phyloP scores from a whole-genome alignment of 2,797 vertebrate species.

The Mallotus villosus region DNA sequence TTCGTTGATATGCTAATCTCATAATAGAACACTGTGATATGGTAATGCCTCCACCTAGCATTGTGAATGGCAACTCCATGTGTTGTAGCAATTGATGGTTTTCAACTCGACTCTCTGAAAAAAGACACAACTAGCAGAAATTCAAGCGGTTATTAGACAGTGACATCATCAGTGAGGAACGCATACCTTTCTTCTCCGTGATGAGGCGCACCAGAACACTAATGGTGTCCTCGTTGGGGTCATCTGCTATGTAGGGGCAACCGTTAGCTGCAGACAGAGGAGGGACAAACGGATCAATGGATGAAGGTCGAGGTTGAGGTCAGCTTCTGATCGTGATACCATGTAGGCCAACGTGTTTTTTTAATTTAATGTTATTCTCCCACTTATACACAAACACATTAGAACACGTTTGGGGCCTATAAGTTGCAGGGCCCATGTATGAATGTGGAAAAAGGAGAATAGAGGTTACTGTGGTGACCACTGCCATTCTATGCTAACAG shows the following conservation, averaged over 20 bases:
- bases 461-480: slow-evolving; percentile 61
- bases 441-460: slow-evolving; percentile 56
- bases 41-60: too few species aligned
- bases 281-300: not conserved
- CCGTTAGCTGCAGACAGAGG: slow-evolving; percentile 54
- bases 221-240: slow-evolving; percentile 93
- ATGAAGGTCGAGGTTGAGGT: not conserved
- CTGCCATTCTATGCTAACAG: slow-evolving; percentile 51
- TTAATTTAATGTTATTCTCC: too few species aligned
- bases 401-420: not conserved
- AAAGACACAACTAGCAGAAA: not conserved
- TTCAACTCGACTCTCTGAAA: too few species aligned
- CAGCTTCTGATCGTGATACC: not conserved
- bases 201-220: slow-evolving; percentile 92
- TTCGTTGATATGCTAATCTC: not conserved
- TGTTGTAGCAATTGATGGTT: too few species aligned
- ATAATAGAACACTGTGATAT: not conserved
- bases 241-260: slow-evolving; percentile 81
- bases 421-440: slow-evolving; percentile 50
- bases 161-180: not conserved
- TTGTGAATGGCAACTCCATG: too few species aligned
- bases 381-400: not conserved
- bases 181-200: slow-evolving; percentile 91
- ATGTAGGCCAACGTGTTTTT: not conserved
- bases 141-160: not conserved